Evolutionary conservation across 2,113 vertebrate genomes (phyloP).

Genomic region (Candoia aspera): DNA sequence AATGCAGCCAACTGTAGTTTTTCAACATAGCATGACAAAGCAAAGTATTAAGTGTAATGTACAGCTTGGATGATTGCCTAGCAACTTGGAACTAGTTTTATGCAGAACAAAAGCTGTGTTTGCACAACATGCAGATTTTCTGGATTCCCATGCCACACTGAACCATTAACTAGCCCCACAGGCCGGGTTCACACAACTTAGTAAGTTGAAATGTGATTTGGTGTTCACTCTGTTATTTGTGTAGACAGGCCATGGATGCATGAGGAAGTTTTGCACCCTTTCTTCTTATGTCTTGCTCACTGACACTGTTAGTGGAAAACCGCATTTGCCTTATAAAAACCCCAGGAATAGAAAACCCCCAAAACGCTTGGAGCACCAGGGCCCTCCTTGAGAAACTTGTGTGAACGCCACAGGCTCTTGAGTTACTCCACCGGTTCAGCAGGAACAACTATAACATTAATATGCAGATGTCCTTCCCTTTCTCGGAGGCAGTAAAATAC

Average conservation of each 20-base stretch:
- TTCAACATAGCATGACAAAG: not conserved
- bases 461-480: not conserved
- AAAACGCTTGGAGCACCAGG: not conserved
- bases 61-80: not conserved
- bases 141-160: not conserved
- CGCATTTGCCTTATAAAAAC: not conserved
- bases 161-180: not conserved
- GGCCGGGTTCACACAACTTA: not conserved
- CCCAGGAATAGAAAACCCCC: not conserved
- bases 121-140: not conserved
- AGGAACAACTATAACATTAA: not conserved
- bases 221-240: not conserved
- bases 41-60: not conserved
- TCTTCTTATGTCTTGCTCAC: not conserved
- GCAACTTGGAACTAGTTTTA: not conserved
- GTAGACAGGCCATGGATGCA: too few species aligned
- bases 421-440: not conserved
- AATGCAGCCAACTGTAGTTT: not conserved
- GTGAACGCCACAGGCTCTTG: not conserved
- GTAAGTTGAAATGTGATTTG: not conserved
- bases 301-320: not conserved
- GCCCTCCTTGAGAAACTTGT: not conserved
- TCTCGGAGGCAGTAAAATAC: not conserved
- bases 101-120: not conserved
- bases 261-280: not conserved